Conservation (phyloP, 2,113 vertebrate species). For the Amphilophus citrinellus region DNA sequence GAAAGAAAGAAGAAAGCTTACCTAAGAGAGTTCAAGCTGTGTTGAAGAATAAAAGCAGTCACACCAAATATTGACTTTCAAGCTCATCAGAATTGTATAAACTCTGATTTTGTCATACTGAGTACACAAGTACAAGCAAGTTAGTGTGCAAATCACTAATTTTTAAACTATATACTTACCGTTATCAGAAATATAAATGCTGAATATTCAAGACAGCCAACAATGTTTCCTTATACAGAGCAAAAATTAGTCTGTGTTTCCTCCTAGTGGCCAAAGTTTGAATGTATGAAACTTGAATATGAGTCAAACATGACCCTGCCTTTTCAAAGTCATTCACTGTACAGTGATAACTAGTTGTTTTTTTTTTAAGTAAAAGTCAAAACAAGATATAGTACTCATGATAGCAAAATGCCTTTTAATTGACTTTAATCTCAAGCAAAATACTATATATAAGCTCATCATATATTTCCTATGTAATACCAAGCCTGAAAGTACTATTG, state of each 20-base stretch:
- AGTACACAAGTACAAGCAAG: too few species aligned
- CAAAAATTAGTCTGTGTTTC: slow-evolving; percentile 14
- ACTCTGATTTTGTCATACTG: too few species aligned
- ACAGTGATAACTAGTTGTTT: too few species aligned
- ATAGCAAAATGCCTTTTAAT: too few species aligned
- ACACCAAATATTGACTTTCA: not conserved
- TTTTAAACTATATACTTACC: not conserved
- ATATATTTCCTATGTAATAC: too few species aligned
- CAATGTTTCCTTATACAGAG: not conserved
- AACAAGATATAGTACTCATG: too few species aligned
- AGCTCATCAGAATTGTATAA: too few species aligned
- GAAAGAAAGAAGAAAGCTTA: too few species aligned
- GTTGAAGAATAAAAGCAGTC: not conserved
- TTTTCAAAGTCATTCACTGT: not conserved
- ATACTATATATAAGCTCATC: too few species aligned
- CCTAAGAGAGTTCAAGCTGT: not conserved
- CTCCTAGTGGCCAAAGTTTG: slow-evolving; percentile 38
- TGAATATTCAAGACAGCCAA: not conserved
- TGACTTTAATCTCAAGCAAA: too few species aligned
- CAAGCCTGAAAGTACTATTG: too few species aligned
- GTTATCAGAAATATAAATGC: not conserved
- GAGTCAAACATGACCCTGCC: not conserved
- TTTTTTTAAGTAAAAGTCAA: too few species aligned
- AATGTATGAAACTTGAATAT: not conserved
- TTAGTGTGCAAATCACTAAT: not conserved